Conservation (phyloP, 2,113 vertebrate species). For the Seriola rivoliana region DNA sequence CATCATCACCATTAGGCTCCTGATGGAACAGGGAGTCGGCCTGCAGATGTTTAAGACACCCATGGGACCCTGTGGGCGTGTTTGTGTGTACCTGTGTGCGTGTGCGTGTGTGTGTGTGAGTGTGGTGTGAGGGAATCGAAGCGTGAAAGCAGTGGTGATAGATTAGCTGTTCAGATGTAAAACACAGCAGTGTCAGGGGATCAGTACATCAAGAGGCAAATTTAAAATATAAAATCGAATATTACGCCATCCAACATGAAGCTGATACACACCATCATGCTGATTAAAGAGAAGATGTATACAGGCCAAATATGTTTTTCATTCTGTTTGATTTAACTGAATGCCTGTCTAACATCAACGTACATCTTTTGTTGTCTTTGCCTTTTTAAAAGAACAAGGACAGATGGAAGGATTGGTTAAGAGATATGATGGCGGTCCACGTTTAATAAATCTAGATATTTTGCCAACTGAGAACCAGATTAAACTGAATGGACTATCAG, state of each 20-base stretch:
- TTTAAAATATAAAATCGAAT: background rate
- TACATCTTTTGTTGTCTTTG: no score
- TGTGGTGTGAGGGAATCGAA: constrained; percentile 30
- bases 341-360: background rate
- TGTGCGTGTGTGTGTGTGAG: constrained; percentile 8
- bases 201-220: background rate
- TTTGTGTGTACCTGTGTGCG: constrained; percentile 20
- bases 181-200: constrained; percentile 31
- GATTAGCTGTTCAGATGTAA: constrained; percentile 39
- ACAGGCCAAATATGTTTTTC: constrained; percentile 25
- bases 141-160: constrained; percentile 49
- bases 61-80: constrained; percentile 49
- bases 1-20: constrained; percentile 65
- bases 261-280: background rate
- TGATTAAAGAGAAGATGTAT: constrained; percentile 2
- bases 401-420: no score
- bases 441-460: no score
- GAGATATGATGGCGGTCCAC: no score
- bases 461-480: no score
- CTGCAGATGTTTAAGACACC: constrained; percentile 62
- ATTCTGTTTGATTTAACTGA: constrained; percentile 4
- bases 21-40: constrained; percentile 58
- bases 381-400: no score
- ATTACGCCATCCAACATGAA: background rate
- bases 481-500: no score